These are phyloP conservation scores for Equus quagga DNA, from an alignment of 2,113 vertebrate genomes.

Conservation along the genomic window DNA sequence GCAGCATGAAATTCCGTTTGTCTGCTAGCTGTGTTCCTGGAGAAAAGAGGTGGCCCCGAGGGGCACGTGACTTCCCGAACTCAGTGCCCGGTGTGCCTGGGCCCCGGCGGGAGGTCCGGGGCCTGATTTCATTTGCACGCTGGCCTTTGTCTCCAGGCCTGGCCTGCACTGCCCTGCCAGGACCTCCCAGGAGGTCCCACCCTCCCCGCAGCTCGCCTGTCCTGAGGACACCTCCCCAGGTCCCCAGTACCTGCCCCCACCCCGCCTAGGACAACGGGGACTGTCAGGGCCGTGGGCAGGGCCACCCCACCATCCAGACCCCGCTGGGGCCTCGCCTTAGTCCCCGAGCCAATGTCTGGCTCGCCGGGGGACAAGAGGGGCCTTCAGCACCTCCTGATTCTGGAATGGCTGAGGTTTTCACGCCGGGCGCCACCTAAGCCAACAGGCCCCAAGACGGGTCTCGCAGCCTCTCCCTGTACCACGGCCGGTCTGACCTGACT, in stretches of 20 bases:
- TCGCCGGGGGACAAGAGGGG: not conserved
- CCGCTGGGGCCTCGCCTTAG: not conserved
- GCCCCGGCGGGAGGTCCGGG: rapidly evolving
- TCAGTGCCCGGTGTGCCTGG: not conserved
- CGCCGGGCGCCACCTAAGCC: not conserved
- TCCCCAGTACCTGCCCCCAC: not conserved
- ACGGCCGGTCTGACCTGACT: rapidly evolving
- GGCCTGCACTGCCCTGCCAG: not conserved
- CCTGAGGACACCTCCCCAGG: not conserved
- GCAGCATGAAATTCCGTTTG: not conserved
- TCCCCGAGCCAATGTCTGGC: not conserved
- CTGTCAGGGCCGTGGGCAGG: not conserved
- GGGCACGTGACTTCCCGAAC: not conserved
- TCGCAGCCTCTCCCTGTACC: not conserved
- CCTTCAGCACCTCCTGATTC: not conserved
- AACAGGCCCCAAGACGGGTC: rapidly evolving
- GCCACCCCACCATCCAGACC: not conserved
- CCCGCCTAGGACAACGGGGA: rapidly evolving
- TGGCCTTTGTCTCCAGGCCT: not conserved
- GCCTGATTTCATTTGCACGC: not conserved
- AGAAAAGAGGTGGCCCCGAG: not conserved
- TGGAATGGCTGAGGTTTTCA: not conserved
- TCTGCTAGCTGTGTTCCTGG: not conserved
- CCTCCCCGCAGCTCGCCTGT: not conserved
- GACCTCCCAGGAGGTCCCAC: not conserved